phyloP scores from a whole-genome alignment of 1,140 invertebrate genomes.

The Charaxes varanes region DNA sequence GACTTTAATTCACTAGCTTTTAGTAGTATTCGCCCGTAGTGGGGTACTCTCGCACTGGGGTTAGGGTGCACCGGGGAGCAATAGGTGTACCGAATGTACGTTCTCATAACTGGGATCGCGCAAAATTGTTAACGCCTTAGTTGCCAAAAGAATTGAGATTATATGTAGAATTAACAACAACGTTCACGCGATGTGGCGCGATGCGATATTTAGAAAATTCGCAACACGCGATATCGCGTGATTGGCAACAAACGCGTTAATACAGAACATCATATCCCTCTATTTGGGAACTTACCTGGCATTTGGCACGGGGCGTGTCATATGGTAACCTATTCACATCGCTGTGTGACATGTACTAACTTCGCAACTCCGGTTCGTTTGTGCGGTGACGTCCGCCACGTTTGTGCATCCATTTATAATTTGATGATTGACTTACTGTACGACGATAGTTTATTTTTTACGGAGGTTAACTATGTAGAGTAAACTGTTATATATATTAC shows the following conservation, averaged over 20 bases:
- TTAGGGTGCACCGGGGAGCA: not conserved
- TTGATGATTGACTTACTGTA: constrained; percentile 58
- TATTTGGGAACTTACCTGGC: no score
- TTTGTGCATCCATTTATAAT: constrained; percentile 41
- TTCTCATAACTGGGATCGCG: no score
- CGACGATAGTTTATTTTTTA: constrained; percentile 67
- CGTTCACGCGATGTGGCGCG: no score
- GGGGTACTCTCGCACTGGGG: constrained; percentile 7
- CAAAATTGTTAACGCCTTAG: no score
- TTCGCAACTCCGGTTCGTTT: constrained; percentile 29
- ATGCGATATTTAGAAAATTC: no score
- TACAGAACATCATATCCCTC: no score
- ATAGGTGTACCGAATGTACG: no score
- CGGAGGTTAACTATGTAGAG: constrained; percentile 67
- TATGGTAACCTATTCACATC: constrained; percentile 59
- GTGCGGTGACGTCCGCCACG: constrained; percentile 23
- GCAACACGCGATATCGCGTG: no score
- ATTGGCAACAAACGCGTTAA: no score
- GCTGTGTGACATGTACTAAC: constrained; percentile 35
- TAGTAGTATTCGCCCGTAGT: constrained; percentile 20
- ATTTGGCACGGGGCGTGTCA: no score
- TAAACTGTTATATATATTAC: constrained; percentile 71
- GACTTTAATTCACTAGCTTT: constrained; percentile 64
- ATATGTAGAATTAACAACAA: no score
- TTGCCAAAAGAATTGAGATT: no score